A percentile compares a stretch with the other conserved stretches of the same genome.
Conservation (phyloP, 1,140 invertebrate species). For the Manduca sexta region DNA sequence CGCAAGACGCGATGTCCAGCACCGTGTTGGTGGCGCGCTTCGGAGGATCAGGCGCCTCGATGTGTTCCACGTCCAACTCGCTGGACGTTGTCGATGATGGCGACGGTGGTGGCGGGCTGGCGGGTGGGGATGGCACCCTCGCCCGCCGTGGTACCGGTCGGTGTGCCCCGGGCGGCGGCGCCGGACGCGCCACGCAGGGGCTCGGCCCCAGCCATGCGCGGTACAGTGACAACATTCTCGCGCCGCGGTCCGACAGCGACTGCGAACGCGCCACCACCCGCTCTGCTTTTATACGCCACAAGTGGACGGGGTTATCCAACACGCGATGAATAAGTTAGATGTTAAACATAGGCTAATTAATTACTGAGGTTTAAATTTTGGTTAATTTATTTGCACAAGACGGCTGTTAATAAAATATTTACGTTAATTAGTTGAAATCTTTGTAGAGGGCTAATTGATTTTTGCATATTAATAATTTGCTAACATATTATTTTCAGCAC, state of each 20-base stretch:
- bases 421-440: too few relatives aligned
- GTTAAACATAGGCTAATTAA: too few relatives aligned
- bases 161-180: constrained; percentile 56
- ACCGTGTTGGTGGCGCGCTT: constrained; percentile 55
- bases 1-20: constrained; percentile 88
- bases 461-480: too few relatives aligned
- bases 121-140: constrained; percentile 37
- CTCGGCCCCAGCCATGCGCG: constrained; percentile 76
- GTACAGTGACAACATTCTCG: constrained; percentile 77
- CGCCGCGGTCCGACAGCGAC: constrained; percentile 29
- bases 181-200: constrained; percentile 58
- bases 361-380: too few relatives aligned
- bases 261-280: constrained; percentile 21
- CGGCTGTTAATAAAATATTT: too few relatives aligned
- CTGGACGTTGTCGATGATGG: constrained; percentile 42
- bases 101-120: constrained; percentile 42
- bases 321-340: too few relatives aligned
- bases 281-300: constrained; percentile 26
- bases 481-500: too few relatives aligned
- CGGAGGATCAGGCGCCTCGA: constrained; percentile 39
- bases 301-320: background rate
- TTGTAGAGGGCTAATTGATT: too few relatives aligned
- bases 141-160: constrained; percentile 52
- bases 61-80: constrained; percentile 50
- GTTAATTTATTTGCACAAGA: too few relatives aligned